Evolutionary conservation across 2,797 vertebrate species (phyloP).

Genomic region (Peromyscus attwateri): DNA sequence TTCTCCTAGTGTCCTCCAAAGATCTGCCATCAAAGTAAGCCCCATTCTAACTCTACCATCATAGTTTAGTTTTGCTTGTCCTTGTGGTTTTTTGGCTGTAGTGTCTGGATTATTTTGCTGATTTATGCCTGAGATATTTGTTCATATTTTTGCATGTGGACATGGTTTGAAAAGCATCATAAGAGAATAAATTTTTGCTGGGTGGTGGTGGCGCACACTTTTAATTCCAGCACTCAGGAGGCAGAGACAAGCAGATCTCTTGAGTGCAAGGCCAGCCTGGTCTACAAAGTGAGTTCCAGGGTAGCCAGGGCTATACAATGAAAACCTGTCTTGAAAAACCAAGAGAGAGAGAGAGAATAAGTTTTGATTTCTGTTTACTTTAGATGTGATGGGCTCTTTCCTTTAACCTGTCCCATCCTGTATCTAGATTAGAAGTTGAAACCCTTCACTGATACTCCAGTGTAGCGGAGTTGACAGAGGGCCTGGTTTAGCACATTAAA

Average conservation of each 20-base stretch:
- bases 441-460: slow-evolving; percentile 77
- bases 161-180: slow-evolving; percentile 43
- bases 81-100: neutral
- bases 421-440: slow-evolving; percentile 52
- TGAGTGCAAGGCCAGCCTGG: neutral
- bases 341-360: neutral
- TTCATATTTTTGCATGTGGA: neutral
- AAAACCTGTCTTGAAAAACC: no score
- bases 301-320: neutral
- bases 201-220: neutral
- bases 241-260: neutral
- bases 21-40: neutral
- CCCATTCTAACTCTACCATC: neutral
- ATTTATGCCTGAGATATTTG: neutral
- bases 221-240: neutral
- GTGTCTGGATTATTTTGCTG: slow-evolving; percentile 12
- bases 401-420: slow-evolving; percentile 63
- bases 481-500: slow-evolving; percentile 77
- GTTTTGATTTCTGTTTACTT: slow-evolving; percentile 36
- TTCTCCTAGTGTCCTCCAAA: neutral
- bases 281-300: neutral
- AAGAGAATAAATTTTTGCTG: neutral
- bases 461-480: slow-evolving; percentile 69
- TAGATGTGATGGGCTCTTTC: slow-evolving; percentile 77
- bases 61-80: slow-evolving; percentile 19